These are phyloP conservation scores for Apamea crenata DNA, from an alignment of 2,888 invertebrate species.

Conservation along the genomic window DNA sequence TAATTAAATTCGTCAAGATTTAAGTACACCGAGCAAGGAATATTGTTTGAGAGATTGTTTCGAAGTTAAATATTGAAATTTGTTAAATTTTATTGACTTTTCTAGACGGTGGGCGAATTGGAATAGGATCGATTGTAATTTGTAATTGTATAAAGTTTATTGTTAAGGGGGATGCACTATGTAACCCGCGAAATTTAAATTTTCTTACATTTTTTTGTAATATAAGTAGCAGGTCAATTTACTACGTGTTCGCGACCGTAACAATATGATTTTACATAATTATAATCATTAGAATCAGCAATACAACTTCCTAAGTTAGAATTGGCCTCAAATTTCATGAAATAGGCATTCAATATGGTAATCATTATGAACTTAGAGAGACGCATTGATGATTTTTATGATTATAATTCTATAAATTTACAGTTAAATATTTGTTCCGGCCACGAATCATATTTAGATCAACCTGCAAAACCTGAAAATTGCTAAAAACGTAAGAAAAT, in stretches of 20 bases:
- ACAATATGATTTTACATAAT: background rate
- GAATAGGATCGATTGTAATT: constrained; percentile 1
- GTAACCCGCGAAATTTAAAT: background rate
- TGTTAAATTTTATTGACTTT: constrained; percentile 31
- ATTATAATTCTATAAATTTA: too few relatives aligned
- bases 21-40: constrained; percentile 47
- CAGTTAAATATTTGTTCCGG: too few relatives aligned
- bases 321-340: too few relatives aligned
- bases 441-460: too few relatives aligned
- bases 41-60: constrained; percentile 47
- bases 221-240: too few relatives aligned
- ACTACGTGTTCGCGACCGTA: background rate
- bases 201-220: background rate
- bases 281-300: too few relatives aligned
- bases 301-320: too few relatives aligned
- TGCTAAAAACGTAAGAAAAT: background rate
- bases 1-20: constrained; percentile 69
- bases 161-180: constrained; percentile 2
- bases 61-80: constrained; percentile 37
- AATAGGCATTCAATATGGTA: too few relatives aligned
- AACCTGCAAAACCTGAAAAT: too few relatives aligned
- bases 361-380: too few relatives aligned
- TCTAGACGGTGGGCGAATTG: background rate
- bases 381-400: too few relatives aligned
- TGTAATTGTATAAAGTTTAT: constrained; percentile 19